Percentiles rank a stretch among this genome's conserved stretches.
Evolutionary conservation across 2,888 invertebrate genomes (phyloP).

Genomic region (Cyaniris semiargus): DNA sequence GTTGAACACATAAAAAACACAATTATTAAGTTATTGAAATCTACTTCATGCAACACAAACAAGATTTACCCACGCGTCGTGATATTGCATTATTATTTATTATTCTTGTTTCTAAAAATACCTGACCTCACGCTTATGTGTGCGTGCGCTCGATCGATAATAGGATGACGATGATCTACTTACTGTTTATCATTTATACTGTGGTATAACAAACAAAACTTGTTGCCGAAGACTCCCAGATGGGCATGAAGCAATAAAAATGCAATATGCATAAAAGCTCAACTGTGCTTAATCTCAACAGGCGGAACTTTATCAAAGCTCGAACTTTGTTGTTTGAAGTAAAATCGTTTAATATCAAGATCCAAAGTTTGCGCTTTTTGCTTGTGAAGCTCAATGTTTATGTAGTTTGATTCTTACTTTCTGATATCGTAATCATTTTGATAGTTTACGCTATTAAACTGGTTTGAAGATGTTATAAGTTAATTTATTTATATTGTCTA

Average conservation of each 20-base stretch:
- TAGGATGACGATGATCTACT: not conserved
- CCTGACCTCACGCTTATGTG: no score
- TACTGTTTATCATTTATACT: not conserved
- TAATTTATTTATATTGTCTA: no score
- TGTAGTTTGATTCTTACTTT: conserved; percentile 5
- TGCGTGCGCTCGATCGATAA: no score
- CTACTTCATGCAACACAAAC: no score
- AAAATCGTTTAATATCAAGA: conserved; percentile 35
- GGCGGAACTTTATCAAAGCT: conserved; percentile 27
- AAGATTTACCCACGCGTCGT: no score
- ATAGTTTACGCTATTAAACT: not conserved
- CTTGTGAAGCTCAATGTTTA: conserved; percentile 27
- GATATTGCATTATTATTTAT: no score
- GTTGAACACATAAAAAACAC: no score
- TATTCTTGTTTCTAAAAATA: no score
- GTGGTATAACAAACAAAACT: not conserved
- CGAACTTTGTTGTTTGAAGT: conserved; percentile 31
- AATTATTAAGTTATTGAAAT: no score
- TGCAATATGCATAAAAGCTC: conserved; percentile 36
- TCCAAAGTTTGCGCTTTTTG: conserved; percentile 32
- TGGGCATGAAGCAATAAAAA: conserved; percentile 32
- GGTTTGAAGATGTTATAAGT: not conserved
- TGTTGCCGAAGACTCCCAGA: conserved; percentile 22
- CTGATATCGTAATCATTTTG: not conserved
- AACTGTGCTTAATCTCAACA: conserved; percentile 33